A percentile compares a stretch with the other conserved stretches of the same genome.
phyloP scores from a whole-genome alignment of 2,888 invertebrate genomes.

The Sturmia bella region DNA sequence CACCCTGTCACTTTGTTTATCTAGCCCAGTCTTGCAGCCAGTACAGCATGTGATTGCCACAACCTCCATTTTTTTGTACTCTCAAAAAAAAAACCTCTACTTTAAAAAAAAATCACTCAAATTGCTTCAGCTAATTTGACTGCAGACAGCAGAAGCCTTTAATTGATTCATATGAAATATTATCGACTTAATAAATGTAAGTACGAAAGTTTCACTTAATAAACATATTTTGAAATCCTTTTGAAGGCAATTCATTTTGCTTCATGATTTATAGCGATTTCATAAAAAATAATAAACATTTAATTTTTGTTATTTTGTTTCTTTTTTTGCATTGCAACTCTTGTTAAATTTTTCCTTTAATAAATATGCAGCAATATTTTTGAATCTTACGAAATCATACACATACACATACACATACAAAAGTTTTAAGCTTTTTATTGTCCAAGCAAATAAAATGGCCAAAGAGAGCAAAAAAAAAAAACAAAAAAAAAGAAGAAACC shows the following conservation, averaged over 20 bases:
- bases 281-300: constrained; percentile 38
- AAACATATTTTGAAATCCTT: constrained; percentile 40
- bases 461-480: neutral
- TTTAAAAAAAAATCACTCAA: too few relatives aligned
- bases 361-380: constrained; percentile 12
- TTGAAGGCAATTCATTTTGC: constrained; percentile 38
- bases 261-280: constrained; percentile 44
- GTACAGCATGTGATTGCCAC: too few relatives aligned
- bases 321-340: neutral
- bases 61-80: too few relatives aligned
- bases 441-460: constrained; percentile 25
- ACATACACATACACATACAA: too few relatives aligned
- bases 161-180: neutral
- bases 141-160: too few relatives aligned
- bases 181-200: neutral
- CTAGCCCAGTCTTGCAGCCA: too few relatives aligned
- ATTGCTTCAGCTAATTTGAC: too few relatives aligned
- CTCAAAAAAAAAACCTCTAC: too few relatives aligned
- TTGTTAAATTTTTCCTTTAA: constrained; percentile 22
- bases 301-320: constrained; percentile 1
- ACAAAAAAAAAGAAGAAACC: neutral
- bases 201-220: neutral
- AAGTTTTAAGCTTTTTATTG: constrained; percentile 44
- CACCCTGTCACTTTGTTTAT: too few relatives aligned
- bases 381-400: constrained; percentile 25